phyloP scores from a whole-genome alignment of 2,113 vertebrate genomes.

The Microcebus lehilahytsara region DNA sequence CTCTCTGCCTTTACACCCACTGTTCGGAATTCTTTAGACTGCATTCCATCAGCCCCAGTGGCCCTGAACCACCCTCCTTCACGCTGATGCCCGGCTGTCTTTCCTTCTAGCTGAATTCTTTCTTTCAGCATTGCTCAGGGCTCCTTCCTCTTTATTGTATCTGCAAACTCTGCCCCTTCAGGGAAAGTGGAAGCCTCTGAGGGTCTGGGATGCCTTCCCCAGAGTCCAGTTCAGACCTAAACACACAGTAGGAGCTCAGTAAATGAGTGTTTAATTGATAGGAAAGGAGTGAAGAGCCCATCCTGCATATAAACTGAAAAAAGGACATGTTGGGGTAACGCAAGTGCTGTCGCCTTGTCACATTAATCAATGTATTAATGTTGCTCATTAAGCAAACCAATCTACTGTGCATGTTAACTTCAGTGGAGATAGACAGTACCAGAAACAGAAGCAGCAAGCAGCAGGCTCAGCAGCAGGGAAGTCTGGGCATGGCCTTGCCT shows the following conservation, averaged over 20 bases:
- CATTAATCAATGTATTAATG: not conserved
- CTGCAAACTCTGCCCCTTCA: not conserved
- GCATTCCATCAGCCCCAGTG: not conserved
- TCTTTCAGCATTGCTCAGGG: not conserved
- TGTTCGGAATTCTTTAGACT: not conserved
- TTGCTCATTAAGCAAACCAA: not conserved
- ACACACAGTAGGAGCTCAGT: not conserved
- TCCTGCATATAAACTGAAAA: not conserved
- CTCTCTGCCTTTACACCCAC: not conserved
- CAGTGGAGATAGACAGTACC: not conserved
- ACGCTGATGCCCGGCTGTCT: fast-evolving
- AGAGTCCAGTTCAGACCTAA: not conserved
- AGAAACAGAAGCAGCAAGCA: not conserved
- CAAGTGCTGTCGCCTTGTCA: not conserved
- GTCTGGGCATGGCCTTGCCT: not conserved
- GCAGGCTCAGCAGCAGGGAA: not conserved
- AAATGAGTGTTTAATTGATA: not conserved
- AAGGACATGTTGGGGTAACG: not conserved
- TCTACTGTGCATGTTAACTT: slow-evolving; percentile 4
- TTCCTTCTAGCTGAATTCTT: not conserved
- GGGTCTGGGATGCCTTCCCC: not conserved
- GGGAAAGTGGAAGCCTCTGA: not conserved
- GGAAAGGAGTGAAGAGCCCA: not conserved
- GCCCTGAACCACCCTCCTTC: not conserved
- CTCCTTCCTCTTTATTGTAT: not conserved